Evolutionary conservation across 2,888 invertebrate genomes (phyloP).

Genomic region (Leuctra nigra): DNA sequence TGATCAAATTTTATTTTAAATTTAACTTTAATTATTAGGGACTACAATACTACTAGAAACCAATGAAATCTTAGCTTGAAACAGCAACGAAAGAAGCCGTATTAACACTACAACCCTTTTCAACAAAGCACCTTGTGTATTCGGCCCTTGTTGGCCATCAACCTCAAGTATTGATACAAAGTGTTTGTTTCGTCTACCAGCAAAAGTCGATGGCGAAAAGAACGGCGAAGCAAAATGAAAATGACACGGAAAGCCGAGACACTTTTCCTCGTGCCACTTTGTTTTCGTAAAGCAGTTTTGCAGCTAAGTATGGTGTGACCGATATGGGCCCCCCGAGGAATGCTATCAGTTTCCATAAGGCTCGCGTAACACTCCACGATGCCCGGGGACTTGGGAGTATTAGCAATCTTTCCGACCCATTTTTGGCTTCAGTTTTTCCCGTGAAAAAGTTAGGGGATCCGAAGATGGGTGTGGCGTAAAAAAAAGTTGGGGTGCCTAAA

Average conservation of each 20-base stretch:
- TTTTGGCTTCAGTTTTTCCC: conserved; percentile 20
- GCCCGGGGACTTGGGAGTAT: conserved; percentile 7
- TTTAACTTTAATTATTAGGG: too few relatives aligned
- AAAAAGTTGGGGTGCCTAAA: conserved; percentile 13
- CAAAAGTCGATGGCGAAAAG: neutral
- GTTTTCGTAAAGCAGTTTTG: conserved; percentile 16
- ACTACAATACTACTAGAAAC: too few relatives aligned
- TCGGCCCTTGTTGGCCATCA: too few relatives aligned
- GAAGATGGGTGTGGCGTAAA: conserved; percentile 19
- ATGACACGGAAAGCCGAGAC: conserved; percentile 8
- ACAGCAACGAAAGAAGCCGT: too few relatives aligned
- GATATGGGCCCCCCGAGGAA: conserved; percentile 16
- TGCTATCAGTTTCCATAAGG: conserved; percentile 22
- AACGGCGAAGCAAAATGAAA: neutral
- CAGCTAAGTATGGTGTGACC: conserved; percentile 17
- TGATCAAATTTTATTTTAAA: too few relatives aligned
- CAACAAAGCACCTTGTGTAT: too few relatives aligned
- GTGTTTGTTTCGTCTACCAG: too few relatives aligned
- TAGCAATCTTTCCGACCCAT: conserved; percentile 13
- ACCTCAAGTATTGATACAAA: too few relatives aligned
- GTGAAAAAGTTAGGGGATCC: conserved; percentile 14
- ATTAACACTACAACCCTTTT: too few relatives aligned
- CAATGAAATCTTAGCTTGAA: too few relatives aligned
- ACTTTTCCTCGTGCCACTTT: conserved; percentile 17
- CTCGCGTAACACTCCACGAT: conserved; percentile 1